Evolutionary conservation across 2,888 invertebrate species (phyloP).

Genomic region (Epiblema foenella): DNA sequence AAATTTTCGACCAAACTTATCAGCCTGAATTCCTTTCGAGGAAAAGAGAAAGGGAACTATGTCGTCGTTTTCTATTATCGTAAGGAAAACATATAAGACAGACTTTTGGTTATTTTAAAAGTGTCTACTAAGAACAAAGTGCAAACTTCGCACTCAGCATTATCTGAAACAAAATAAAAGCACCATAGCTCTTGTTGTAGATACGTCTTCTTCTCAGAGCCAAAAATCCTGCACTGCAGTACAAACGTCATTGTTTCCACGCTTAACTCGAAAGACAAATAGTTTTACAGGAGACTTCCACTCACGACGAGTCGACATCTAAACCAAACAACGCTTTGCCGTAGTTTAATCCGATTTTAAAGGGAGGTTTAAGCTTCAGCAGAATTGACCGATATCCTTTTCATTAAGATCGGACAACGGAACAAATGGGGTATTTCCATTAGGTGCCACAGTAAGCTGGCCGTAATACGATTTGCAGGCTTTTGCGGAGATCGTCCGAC

Average conservation of each 20-base stretch:
- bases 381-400: slow-evolving; percentile 53
- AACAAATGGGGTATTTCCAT: slow-evolving; percentile 58
- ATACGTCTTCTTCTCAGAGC: background rate
- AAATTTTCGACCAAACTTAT: background rate
- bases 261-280: slow-evolving; percentile 34
- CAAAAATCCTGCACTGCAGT: slow-evolving; percentile 26
- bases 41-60: too few relatives aligned
- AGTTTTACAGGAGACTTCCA: slow-evolving; percentile 37
- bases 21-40: background rate
- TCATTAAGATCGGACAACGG: slow-evolving; percentile 54
- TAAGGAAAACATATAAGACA: too few relatives aligned
- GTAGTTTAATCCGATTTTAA: slow-evolving; percentile 47
- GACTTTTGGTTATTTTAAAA: background rate
- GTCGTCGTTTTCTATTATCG: background rate
- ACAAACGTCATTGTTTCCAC: slow-evolving; percentile 32
- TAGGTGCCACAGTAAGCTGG: slow-evolving; percentile 48
- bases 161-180: slow-evolving; percentile 5
- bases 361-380: slow-evolving; percentile 50
- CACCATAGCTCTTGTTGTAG: background rate
- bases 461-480: slow-evolving; percentile 51
- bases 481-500: slow-evolving; percentile 46
- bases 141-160: slow-evolving; percentile 7
- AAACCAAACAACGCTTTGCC: slow-evolving; percentile 28
- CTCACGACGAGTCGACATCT: slow-evolving; percentile 25
- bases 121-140: background rate